phyloP scores from a whole-genome alignment of 2,888 invertebrate genomes.

The Halictus quadricinctus region DNA sequence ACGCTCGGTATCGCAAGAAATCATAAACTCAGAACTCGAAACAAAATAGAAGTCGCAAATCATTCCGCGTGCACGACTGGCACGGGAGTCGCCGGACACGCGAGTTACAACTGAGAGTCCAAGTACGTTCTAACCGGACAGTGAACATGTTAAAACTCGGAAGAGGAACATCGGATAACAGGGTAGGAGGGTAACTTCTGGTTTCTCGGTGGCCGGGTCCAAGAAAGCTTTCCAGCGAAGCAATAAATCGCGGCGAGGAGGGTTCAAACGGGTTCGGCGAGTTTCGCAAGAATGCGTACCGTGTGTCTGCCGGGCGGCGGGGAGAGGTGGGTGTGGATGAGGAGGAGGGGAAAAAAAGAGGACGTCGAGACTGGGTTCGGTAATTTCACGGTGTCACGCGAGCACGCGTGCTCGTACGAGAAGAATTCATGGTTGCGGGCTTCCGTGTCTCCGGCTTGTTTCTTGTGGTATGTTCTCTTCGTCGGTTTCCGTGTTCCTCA shows the following conservation, averaged over 20 bases:
- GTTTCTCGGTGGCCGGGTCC: constrained; percentile 22
- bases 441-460: constrained; percentile 31
- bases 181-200: constrained; percentile 11
- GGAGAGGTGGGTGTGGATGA: too few species aligned
- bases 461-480: constrained; percentile 13
- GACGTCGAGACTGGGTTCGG: constrained; percentile 24
- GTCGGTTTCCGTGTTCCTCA: constrained; percentile 13
- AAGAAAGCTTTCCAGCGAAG: constrained; percentile 17
- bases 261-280: constrained; percentile 1
- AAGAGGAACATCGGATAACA: constrained; percentile 35
- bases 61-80: not conserved
- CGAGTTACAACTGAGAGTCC: not conserved
- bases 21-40: not conserved
- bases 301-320: not conserved
- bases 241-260: constrained; percentile 24
- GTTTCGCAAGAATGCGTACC: constrained; percentile 19
- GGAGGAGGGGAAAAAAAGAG: not conserved
- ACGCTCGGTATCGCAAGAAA: not conserved
- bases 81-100: not conserved
- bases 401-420: constrained; percentile 55
- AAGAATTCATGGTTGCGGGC: constrained; percentile 35
- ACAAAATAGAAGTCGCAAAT: constrained; percentile 5
- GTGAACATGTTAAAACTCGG: constrained; percentile 11
- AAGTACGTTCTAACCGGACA: not conserved
- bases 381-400: constrained; percentile 65